These are phyloP conservation scores for Drosophila saltans DNA, from an alignment of 1,140 invertebrate genomes.

Conservation along the genomic window DNA sequence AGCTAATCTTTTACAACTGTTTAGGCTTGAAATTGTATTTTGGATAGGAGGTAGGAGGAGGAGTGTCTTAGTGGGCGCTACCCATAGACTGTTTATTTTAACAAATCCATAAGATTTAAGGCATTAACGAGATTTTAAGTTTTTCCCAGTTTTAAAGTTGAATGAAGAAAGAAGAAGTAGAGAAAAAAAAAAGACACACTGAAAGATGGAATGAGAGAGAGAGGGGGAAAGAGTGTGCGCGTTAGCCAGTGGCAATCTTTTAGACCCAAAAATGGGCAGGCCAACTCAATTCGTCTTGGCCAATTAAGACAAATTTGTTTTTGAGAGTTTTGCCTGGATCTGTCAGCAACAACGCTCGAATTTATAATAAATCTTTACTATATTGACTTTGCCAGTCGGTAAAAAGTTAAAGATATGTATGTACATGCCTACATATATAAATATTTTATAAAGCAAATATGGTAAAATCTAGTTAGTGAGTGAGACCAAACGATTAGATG, in stretches of 20 bases:
- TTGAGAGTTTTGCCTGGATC: conserved; percentile 37
- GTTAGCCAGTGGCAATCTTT: conserved; percentile 29
- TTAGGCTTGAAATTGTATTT: conserved; percentile 33
- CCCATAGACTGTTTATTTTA: conserved; percentile 52
- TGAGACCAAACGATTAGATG: conserved; percentile 46
- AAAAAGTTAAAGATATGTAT: background rate
- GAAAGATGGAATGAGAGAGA: conserved; percentile 7
- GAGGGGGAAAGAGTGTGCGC: conserved; percentile 29
- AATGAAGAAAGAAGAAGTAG: conserved; percentile 24
- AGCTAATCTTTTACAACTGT: conserved; percentile 52
- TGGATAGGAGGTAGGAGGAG: conserved; percentile 9
- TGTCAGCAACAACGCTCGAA: conserved; percentile 39
- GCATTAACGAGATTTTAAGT: conserved; percentile 58
- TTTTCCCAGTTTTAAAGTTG: conserved; percentile 32
- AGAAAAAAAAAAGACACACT: background rate
- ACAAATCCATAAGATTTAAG: conserved; percentile 53
- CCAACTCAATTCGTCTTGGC: conserved; percentile 58
- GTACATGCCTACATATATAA: conserved; percentile 41
- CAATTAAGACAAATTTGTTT: conserved; percentile 67
- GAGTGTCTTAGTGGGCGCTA: conserved; percentile 27
- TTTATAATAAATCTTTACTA: conserved; percentile 52
- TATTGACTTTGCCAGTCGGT: conserved; percentile 21
- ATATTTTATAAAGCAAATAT: conserved; percentile 52
- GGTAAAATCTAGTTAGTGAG: conserved; percentile 48
- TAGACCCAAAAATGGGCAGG: conserved; percentile 45